These are phyloP conservation scores for Melipona quadrifasciata DNA, from an alignment of 1,140 invertebrate genomes.

Conservation along the genomic window DNA sequence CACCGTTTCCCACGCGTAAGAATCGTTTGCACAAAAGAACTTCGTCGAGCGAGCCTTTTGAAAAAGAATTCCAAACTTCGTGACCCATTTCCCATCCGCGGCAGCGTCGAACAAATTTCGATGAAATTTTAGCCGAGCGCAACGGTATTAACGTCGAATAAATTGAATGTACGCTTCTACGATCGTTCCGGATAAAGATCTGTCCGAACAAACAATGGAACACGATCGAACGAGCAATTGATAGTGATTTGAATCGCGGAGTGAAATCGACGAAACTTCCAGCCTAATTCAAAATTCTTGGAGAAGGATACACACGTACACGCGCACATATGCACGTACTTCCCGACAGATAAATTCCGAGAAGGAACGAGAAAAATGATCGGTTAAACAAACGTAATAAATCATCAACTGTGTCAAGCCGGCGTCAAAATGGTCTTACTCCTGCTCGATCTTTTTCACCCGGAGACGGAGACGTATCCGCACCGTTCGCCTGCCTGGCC, in stretches of 20 bases:
- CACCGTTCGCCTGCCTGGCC: neutral
- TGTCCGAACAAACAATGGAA: neutral
- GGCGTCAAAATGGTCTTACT: slow-evolving; percentile 17
- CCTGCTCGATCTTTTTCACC: slow-evolving; percentile 34
- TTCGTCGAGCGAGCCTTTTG: neutral
- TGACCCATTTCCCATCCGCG: neutral
- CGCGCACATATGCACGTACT: neutral
- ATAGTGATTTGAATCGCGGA: neutral
- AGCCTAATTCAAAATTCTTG: neutral
- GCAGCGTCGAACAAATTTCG: neutral
- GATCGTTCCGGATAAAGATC: neutral
- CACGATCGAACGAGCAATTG: neutral
- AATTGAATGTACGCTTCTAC: neutral
- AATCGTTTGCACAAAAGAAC: no score
- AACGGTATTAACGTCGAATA: neutral
- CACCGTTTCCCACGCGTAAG: neutral
- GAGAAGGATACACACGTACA: neutral
- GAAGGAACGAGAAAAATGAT: no score
- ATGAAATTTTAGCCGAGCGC: neutral
- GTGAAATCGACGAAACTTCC: neutral
- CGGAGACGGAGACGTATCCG: neutral
- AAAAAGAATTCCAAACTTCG: neutral
- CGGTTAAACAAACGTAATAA: slow-evolving; percentile 21
- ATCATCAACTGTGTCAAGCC: slow-evolving; percentile 12
- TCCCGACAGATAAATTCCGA: neutral